phyloP scores from a whole-genome alignment of 2,888 invertebrate species.

The Microdon myrmicae region DNA sequence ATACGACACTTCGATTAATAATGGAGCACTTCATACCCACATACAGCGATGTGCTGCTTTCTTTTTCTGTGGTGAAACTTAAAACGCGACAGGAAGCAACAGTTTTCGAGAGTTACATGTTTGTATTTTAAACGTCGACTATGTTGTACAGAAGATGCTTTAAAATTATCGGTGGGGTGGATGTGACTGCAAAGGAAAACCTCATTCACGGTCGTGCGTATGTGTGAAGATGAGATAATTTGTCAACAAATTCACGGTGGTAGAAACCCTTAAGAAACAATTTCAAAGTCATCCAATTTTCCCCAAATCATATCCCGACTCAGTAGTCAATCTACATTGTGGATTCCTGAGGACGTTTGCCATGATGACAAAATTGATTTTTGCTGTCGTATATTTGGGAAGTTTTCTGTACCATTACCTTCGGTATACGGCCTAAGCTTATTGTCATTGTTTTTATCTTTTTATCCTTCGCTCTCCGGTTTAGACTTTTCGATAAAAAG shows the following conservation, averaged over 20 bases:
- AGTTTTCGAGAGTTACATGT: too few relatives aligned
- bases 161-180: not conserved
- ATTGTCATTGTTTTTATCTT: too few relatives aligned
- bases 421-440: too few relatives aligned
- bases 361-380: constrained; percentile 41
- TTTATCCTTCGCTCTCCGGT: too few relatives aligned
- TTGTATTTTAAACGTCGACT: too few relatives aligned
- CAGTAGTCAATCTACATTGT: constrained; percentile 9
- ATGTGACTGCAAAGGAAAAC: constrained; percentile 3
- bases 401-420: constrained; percentile 42
- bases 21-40: too few relatives aligned
- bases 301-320: constrained; percentile 36
- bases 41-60: too few relatives aligned
- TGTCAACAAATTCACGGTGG: constrained; percentile 40
- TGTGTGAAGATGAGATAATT: constrained; percentile 31
- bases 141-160: not conserved
- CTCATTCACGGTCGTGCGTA: constrained; percentile 7
- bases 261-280: constrained; percentile 46
- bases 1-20: too few relatives aligned
- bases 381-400: constrained; percentile 16
- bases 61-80: too few relatives aligned
- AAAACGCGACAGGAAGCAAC: too few relatives aligned
- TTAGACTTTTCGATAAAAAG: constrained; percentile 56
- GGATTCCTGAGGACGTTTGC: constrained; percentile 2
- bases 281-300: constrained; percentile 48